Evolutionary conservation across 1,140 invertebrate genomes (phyloP).

Genomic region (Planococcus citri): DNA sequence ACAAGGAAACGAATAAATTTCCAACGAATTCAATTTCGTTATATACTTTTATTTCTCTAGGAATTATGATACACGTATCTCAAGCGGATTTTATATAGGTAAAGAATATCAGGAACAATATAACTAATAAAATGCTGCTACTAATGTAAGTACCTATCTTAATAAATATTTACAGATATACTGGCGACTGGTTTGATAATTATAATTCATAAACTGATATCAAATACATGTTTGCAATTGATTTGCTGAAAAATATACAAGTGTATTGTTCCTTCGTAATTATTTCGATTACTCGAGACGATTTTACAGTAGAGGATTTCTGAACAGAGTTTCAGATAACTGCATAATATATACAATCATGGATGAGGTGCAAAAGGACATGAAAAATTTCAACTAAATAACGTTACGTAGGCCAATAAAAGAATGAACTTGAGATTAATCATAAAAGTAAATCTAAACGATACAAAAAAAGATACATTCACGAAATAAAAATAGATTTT

Average conservation of each 20-base stretch:
- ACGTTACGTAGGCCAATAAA: neutral
- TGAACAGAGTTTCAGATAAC: neutral
- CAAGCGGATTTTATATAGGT: conserved; percentile 13
- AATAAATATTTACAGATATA: conserved; percentile 14
- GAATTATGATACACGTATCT: conserved; percentile 18
- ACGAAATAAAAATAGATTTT: neutral
- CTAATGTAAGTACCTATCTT: conserved; percentile 14
- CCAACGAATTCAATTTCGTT: too few relatives aligned
- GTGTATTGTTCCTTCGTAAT: neutral
- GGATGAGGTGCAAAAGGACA: neutral
- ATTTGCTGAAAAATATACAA: conserved; percentile 1
- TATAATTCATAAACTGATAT: neutral
- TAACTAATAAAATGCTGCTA: conserved; percentile 17
- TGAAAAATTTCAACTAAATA: neutral
- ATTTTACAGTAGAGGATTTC: neutral
- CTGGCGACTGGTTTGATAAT: neutral
- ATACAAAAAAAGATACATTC: neutral
- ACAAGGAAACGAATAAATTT: too few relatives aligned
- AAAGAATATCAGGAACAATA: conserved; percentile 16
- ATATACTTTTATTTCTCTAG: neutral
- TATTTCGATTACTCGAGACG: neutral
- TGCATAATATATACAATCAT: neutral
- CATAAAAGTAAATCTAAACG: neutral
- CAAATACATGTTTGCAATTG: neutral
- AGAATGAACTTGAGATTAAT: neutral